Conservation (phyloP, 2,797 vertebrate species). For the Eospalax fontanierii region DNA sequence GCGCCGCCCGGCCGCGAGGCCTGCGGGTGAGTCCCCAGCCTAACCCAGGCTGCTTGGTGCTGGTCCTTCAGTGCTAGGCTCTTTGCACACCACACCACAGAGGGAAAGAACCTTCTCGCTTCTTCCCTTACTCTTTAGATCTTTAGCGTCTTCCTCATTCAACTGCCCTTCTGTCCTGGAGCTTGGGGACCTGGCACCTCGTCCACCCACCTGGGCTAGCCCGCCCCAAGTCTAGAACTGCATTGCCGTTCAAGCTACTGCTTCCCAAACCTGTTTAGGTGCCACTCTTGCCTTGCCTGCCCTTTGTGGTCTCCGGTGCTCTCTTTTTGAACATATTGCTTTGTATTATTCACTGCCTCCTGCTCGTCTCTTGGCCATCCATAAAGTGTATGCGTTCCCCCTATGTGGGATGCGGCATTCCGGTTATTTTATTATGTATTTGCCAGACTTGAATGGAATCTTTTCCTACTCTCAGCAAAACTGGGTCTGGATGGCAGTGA, state of each 20-base stretch:
- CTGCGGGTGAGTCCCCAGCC: not conserved
- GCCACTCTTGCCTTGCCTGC: not conserved
- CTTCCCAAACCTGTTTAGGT: not conserved
- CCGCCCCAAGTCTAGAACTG: no score
- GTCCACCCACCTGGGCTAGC: no score
- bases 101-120: no score
- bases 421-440: not conserved
- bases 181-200: no score
- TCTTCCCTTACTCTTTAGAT: not conserved
- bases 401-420: not conserved
- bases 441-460: not conserved
- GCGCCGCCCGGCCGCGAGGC: rapidly evolving
- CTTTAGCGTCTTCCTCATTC: no score
- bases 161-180: no score
- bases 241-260: rapidly evolving
- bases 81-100: no score
- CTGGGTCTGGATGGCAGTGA: not conserved
- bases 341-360: not conserved
- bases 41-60: not conserved
- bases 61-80: not conserved
- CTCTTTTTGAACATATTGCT: not conserved
- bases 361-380: no score
- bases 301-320: not conserved
- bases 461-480: not conserved
- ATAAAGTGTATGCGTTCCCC: not conserved